phyloP scores from a whole-genome alignment of 2,888 invertebrate species.

The Pedicia rivosa region DNA sequence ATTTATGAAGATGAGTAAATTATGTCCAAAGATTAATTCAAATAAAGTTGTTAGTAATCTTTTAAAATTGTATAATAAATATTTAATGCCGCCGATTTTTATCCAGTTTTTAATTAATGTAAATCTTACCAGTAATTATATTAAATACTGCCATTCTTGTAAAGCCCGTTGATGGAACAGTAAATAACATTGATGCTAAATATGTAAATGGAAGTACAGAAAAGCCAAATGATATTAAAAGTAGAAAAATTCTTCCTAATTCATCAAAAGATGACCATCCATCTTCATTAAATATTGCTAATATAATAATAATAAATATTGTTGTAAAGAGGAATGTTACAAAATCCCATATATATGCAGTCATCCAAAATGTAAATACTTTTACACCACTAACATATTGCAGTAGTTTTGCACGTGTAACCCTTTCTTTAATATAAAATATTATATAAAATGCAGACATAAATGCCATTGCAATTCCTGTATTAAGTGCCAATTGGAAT shows the following conservation, averaged over 20 bases:
- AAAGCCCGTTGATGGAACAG: constrained; percentile 58
- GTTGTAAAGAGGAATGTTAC: constrained; percentile 49
- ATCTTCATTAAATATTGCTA: constrained; percentile 45
- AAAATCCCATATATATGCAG: constrained; percentile 39
- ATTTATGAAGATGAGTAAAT: no score
- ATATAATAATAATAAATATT: constrained; percentile 42
- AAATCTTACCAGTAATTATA: constrained; percentile 57
- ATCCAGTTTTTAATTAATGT: no score
- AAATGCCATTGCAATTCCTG: constrained; percentile 56
- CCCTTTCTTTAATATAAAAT: constrained; percentile 47
- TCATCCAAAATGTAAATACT: constrained; percentile 46
- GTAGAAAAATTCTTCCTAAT: constrained; percentile 25
- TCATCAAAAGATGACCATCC: constrained; percentile 28
- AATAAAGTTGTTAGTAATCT: no score
- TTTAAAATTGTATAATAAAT: no score
- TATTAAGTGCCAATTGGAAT: constrained; percentile 43
- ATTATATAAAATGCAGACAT: constrained; percentile 43
- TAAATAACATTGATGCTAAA: constrained; percentile 49
- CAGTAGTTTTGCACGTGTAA: constrained; percentile 48
- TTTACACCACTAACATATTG: constrained; percentile 57
- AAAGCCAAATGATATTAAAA: constrained; percentile 51
- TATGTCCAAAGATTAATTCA: no score
- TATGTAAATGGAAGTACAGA: constrained; percentile 59
- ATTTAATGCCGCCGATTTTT: no score
- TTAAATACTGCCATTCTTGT: constrained; percentile 55